Percentiles rank a stretch among this genome's conserved stretches.
Conservation (phyloP, 2,797 vertebrate species). For the Chelon labrosus region DNA sequence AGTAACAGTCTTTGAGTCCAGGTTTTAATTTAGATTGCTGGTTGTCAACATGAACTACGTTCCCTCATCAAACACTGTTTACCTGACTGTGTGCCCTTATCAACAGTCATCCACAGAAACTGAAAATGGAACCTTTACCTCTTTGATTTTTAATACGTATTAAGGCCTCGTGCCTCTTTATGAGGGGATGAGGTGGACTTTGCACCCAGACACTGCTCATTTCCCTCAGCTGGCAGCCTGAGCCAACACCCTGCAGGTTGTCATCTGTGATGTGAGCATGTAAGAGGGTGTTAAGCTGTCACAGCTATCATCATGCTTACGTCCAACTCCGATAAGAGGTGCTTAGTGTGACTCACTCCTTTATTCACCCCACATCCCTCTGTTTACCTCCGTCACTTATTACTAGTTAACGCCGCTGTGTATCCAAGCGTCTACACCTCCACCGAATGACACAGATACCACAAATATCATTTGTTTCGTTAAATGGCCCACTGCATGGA, state of each 20-base stretch:
- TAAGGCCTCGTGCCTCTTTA: not conserved
- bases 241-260: constrained; percentile 40
- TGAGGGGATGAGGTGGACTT: constrained; percentile 49
- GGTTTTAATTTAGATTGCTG: no score
- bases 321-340: constrained; percentile 69
- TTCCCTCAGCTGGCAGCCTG: constrained; percentile 49
- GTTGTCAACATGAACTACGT: not conserved
- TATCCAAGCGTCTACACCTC: constrained; percentile 43
- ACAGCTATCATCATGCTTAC: constrained; percentile 57
- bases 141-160: not conserved
- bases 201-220: constrained; percentile 28
- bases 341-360: constrained; percentile 72
- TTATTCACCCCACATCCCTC: constrained; percentile 52
- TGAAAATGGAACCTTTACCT: constrained; percentile 19
- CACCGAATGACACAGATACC: constrained; percentile 39
- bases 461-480: constrained; percentile 14
- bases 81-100: not conserved
- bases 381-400: constrained; percentile 64
- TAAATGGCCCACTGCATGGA: not conserved
- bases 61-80: not conserved
- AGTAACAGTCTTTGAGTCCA: no score
- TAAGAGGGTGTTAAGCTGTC: constrained; percentile 49
- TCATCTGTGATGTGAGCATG: constrained; percentile 46
- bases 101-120: constrained; percentile 1
- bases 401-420: constrained; percentile 20